A percentile compares a stretch with the other conserved stretches of the same genome.
These are phyloP conservation scores for Parazoanthus swiftii DNA, from an alignment of 92 coral and sea anemone species.

Conservation along the genomic window DNA sequence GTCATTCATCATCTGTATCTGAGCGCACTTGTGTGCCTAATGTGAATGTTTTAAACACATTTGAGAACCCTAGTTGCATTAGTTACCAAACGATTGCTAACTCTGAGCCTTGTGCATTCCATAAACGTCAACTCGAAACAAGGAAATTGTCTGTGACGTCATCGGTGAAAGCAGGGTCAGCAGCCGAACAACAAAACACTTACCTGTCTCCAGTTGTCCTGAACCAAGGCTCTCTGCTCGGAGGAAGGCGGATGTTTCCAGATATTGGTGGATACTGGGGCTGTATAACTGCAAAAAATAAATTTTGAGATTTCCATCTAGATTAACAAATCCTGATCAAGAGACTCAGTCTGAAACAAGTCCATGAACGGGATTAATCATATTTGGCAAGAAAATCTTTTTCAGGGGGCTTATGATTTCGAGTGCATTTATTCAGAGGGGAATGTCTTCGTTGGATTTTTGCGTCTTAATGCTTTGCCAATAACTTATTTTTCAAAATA, in stretches of 20 bases:
- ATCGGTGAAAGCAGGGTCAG: neutral
- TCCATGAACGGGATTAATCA: too few relatives aligned
- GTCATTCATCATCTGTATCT: neutral
- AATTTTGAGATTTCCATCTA: neutral
- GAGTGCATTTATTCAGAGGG: too few relatives aligned
- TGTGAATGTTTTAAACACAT: neutral
- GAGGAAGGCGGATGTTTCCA: slow-evolving; percentile 24
- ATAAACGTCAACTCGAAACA: neutral
- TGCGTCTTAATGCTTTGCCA: too few relatives aligned
- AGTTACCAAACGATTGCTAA: neutral
- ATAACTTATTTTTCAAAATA: too few relatives aligned
- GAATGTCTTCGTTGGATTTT: too few relatives aligned
- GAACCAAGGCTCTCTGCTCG: slow-evolving; percentile 37
- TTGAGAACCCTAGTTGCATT: too few relatives aligned
- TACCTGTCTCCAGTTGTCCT: slow-evolving; percentile 60
- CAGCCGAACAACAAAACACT: neutral
- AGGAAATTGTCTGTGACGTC: too few relatives aligned
- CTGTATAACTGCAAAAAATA: neutral
- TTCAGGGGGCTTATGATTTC: too few relatives aligned
- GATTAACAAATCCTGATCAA: too few relatives aligned
- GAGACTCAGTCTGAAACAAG: too few relatives aligned
- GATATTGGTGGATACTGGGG: slow-evolving; percentile 5
- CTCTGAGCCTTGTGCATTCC: neutral
- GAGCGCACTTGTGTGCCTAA: neutral
- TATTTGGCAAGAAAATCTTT: too few relatives aligned